These are phyloP conservation scores for Rhyacophila brunnea DNA, from an alignment of 1,140 invertebrate genomes.

Conservation along the genomic window DNA sequence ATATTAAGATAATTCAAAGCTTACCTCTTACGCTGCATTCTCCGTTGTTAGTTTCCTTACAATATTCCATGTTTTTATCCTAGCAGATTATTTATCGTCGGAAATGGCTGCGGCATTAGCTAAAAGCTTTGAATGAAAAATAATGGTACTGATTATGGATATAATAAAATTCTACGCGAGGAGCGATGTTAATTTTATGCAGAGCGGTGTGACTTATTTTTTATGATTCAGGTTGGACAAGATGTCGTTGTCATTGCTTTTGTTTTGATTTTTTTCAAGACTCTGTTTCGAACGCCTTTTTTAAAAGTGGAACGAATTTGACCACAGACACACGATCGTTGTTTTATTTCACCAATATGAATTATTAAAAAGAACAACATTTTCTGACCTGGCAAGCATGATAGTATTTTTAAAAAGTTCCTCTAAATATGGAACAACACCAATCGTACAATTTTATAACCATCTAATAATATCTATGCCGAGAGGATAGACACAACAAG, in stretches of 20 bases:
- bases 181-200: slow-evolving; percentile 36
- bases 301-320: slow-evolving; percentile 12
- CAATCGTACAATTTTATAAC: too few species aligned
- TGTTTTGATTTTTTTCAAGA: slow-evolving; percentile 11
- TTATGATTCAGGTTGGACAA: slow-evolving; percentile 34
- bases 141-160: slow-evolving; percentile 35
- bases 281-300: slow-evolving; percentile 12
- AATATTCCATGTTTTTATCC: not conserved
- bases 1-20: too few species aligned
- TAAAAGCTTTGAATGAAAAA: slow-evolving; percentile 36
- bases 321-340: not conserved
- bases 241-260: slow-evolving; percentile 23
- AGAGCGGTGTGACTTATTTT: slow-evolving; percentile 34
- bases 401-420: too few species aligned
- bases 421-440: too few species aligned
- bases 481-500: too few species aligned
- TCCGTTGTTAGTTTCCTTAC: too few species aligned
- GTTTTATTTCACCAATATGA: slow-evolving; percentile 2
- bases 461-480: too few species aligned
- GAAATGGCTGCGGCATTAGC: slow-evolving; percentile 37
- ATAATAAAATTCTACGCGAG: slow-evolving; percentile 32
- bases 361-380: not conserved
- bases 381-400: not conserved
- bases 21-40: too few species aligned
- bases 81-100: slow-evolving; percentile 32